Evolutionary conservation across 2,888 invertebrate genomes (phyloP).

Genomic region (Cacoxenus indagator): DNA sequence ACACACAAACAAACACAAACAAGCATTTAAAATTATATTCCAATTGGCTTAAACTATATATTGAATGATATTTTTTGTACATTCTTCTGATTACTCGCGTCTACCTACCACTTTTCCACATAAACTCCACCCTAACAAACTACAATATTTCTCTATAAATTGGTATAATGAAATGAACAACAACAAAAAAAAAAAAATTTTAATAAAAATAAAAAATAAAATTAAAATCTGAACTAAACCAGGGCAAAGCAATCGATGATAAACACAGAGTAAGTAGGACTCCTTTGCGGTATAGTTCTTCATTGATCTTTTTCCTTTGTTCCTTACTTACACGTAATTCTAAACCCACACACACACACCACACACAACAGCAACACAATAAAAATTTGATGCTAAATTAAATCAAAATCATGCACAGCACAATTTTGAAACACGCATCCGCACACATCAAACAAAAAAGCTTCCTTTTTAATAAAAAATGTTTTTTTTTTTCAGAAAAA

Average conservation of each 20-base stretch:
- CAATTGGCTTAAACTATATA: constrained; percentile 23
- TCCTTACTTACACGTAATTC: background rate
- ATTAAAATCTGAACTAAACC: constrained; percentile 41
- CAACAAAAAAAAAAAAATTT: background rate
- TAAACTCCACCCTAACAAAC: constrained; percentile 27
- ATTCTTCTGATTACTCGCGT: constrained; percentile 28
- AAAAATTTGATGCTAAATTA: constrained; percentile 32
- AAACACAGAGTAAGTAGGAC: constrained; percentile 65
- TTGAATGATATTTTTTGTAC: constrained; percentile 39
- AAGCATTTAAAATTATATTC: constrained; percentile 8
- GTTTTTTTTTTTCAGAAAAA: too few relatives aligned
- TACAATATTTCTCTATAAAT: background rate
- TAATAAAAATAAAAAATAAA: constrained; percentile 33
- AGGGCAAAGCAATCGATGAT: constrained; percentile 67
- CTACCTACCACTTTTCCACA: background rate
- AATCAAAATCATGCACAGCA: constrained; percentile 17
- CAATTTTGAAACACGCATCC: too few relatives aligned
- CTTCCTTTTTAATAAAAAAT: too few relatives aligned
- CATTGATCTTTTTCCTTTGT: background rate
- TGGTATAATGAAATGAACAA: constrained; percentile 6
- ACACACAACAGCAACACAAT: too few relatives aligned
- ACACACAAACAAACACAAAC: too few relatives aligned
- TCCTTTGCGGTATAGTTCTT: constrained; percentile 10
- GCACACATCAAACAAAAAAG: too few relatives aligned
- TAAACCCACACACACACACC: constrained; percentile 28